phyloP scores from a whole-genome alignment of 2,797 vertebrate species.

The Odontamblyopus lacepedii region DNA sequence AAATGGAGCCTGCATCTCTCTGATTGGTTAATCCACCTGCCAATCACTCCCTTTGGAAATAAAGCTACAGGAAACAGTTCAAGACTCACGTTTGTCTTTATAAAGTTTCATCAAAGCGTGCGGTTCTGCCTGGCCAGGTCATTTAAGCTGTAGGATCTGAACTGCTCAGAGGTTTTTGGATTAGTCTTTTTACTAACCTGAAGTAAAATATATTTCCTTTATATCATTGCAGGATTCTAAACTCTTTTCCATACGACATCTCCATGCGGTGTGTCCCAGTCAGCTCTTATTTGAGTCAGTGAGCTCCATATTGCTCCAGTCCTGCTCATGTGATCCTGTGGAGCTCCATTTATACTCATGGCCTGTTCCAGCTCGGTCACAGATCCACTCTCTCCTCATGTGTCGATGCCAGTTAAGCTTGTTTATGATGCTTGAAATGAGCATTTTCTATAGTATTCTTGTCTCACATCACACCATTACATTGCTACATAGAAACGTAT shows the following conservation, averaged over 20 bases:
- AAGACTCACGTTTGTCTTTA: no score
- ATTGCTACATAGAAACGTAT: slow-evolving; percentile 20
- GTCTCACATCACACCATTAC: slow-evolving; percentile 42
- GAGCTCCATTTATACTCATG: slow-evolving; percentile 12
- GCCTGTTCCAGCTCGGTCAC: slow-evolving; percentile 19
- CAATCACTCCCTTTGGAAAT: no score
- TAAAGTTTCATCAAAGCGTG: no score
- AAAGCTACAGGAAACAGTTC: no score
- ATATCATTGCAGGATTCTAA: neutral
- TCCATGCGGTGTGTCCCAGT: slow-evolving; percentile 22
- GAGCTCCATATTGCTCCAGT: slow-evolving; percentile 19
- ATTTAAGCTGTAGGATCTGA: no score
- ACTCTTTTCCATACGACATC: slow-evolving; percentile 55
- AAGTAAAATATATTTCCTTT: neutral
- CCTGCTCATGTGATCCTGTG: slow-evolving; percentile 9
- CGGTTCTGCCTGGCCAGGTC: no score
- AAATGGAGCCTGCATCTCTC: no score
- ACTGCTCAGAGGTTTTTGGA: no score
- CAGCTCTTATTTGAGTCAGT: slow-evolving; percentile 19
- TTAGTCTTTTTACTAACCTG: no score
- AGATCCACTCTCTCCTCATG: slow-evolving; percentile 18
- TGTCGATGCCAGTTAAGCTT: slow-evolving; percentile 53
- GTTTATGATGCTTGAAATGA: slow-evolving; percentile 69
- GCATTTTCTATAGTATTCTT: slow-evolving; percentile 57
- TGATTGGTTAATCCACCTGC: no score